phyloP scores from a whole-genome alignment of 2,888 invertebrate species.

The Lochmaea crataegi region DNA sequence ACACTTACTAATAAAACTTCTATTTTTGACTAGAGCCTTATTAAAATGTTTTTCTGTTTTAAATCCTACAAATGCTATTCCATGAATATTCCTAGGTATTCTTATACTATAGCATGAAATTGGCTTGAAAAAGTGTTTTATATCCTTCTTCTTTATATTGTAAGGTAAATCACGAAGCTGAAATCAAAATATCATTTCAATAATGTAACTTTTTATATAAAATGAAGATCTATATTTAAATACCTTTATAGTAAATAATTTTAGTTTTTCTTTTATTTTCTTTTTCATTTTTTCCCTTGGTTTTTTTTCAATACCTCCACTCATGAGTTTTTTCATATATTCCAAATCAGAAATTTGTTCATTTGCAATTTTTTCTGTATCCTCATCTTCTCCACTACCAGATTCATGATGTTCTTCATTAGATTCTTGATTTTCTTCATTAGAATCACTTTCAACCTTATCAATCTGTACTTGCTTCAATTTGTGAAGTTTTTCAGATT shows the following conservation, averaged over 20 bases:
- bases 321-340: constrained; percentile 79
- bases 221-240: constrained; percentile 12
- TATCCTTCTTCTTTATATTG: constrained; percentile 83
- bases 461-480: constrained; percentile 48
- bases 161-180: constrained; percentile 80
- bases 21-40: constrained; percentile 84
- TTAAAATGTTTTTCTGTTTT: constrained; percentile 82
- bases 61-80: constrained; percentile 93
- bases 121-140: constrained; percentile 88
- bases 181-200: constrained; percentile 32
- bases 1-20: constrained; percentile 82
- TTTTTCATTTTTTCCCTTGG: constrained; percentile 62
- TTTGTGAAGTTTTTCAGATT: constrained; percentile 52
- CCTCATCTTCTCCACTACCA: constrained; percentile 49
- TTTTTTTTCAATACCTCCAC: constrained; percentile 52
- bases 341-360: constrained; percentile 80
- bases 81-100: constrained; percentile 80
- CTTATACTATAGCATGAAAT: constrained; percentile 82
- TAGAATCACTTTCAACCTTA: constrained; percentile 59
- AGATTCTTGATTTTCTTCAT: constrained; percentile 59
- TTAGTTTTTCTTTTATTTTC: constrained; percentile 60
- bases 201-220: not conserved
- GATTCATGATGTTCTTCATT: constrained; percentile 60
- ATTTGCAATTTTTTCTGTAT: constrained; percentile 66
- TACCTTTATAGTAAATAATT: constrained; percentile 74